A percentile compares a stretch with the other conserved stretches of the same genome.
Conservation (phyloP, 2,797 vertebrate species). For the Xyrichtys novacula region DNA sequence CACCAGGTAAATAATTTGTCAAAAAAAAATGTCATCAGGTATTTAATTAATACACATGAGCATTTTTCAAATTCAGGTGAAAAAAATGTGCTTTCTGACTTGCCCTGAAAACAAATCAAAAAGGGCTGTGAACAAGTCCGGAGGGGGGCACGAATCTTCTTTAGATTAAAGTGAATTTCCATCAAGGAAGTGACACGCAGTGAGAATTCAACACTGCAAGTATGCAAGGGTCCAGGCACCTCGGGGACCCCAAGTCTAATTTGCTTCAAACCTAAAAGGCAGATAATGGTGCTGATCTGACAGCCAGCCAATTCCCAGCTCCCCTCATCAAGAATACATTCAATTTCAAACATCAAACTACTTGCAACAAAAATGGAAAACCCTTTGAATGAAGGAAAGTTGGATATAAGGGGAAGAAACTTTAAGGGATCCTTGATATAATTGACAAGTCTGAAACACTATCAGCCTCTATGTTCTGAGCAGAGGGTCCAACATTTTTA, state of each 20-base stretch:
- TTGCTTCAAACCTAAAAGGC: conserved; percentile 82
- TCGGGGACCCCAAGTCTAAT: conserved; percentile 80
- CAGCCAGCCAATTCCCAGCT: conserved; percentile 78
- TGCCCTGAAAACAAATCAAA: conserved; percentile 63
- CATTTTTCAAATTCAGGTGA: conserved; percentile 42
- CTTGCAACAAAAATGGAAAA: conserved; percentile 71
- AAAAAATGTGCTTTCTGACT: conserved; percentile 29
- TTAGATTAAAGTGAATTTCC: conserved; percentile 81
- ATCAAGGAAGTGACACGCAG: conserved; percentile 75
- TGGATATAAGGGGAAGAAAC: conserved; percentile 24
- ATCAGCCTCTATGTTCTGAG: conserved; percentile 32
- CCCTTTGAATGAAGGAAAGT: conserved; percentile 69
- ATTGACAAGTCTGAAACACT: conserved; percentile 63
- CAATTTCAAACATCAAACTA: conserved; percentile 78
- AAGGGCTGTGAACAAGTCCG: conserved; percentile 58
- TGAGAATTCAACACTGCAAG: conserved; percentile 65
- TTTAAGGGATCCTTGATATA: conserved; percentile 61
- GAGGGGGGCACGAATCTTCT: conserved; percentile 61
- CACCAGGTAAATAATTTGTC: conserved; percentile 8
- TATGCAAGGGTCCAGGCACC: conserved; percentile 72
- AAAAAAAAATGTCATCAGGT: conserved; percentile 9
- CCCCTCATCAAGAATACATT: conserved; percentile 81
- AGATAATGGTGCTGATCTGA: conserved; percentile 83
- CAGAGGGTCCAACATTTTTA: conserved; percentile 33
- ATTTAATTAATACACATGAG: conserved; percentile 39